Evolutionary conservation across 2,888 invertebrate species (phyloP).

Genomic region (Pachliopta kotzebuea): DNA sequence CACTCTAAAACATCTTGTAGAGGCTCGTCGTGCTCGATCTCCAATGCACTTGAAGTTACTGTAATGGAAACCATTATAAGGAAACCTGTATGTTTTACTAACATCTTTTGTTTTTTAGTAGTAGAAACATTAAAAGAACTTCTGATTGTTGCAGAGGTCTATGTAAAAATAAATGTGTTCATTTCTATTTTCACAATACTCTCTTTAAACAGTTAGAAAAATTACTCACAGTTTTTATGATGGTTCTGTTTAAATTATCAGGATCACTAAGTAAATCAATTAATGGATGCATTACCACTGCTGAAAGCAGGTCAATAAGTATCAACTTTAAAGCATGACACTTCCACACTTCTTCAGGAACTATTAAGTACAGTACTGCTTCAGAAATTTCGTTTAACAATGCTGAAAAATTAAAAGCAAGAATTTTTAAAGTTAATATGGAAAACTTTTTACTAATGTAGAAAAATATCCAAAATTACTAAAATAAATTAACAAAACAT

Average conservation of each 20-base stretch:
- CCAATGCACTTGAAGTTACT: too few relatives aligned
- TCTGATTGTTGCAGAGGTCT: too few relatives aligned
- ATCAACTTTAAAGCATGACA: conserved; percentile 90
- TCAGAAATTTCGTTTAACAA: conserved; percentile 91
- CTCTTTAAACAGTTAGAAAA: conserved; percentile 10
- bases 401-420: conserved; percentile 65
- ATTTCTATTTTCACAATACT: too few relatives aligned
- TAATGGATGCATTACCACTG: conserved; percentile 86
- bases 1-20: too few relatives aligned
- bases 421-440: background rate
- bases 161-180: too few relatives aligned
- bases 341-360: conserved; percentile 91
- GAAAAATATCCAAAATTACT: too few relatives aligned
- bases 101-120: too few relatives aligned
- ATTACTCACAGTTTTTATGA: conserved; percentile 90
- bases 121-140: too few relatives aligned
- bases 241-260: conserved; percentile 94
- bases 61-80: too few relatives aligned
- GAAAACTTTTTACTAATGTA: too few relatives aligned
- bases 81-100: too few relatives aligned
- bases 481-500: background rate
- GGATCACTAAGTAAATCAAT: conserved; percentile 90
- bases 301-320: conserved; percentile 85
- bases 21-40: too few relatives aligned
- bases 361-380: conserved; percentile 88